Conservation (phyloP, 1,140 invertebrate species). For the Gerris buenoi region DNA sequence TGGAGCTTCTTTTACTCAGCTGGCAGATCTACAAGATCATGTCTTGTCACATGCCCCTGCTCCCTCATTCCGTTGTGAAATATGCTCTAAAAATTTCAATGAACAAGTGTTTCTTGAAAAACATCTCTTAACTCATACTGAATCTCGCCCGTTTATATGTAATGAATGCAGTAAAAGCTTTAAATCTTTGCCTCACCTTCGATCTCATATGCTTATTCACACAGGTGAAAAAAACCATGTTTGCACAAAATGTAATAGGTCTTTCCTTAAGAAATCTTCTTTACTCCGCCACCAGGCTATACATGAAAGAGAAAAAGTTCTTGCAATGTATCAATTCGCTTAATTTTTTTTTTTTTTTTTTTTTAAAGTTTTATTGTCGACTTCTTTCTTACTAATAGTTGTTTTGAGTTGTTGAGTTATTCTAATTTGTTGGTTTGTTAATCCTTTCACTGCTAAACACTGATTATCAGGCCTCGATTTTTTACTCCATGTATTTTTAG, state of each 20-base stretch:
- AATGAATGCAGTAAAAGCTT: slow-evolving; percentile 7
- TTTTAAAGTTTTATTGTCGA: too few species aligned
- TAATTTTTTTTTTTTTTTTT: too few species aligned
- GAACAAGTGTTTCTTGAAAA: neutral
- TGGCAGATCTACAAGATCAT: slow-evolving; percentile 1
- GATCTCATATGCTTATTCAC: slow-evolving; percentile 6
- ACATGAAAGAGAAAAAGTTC: slow-evolving; percentile 5
- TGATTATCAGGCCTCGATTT: too few species aligned
- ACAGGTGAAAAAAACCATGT: slow-evolving; percentile 7
- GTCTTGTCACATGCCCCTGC: neutral
- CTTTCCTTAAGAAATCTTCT: slow-evolving; percentile 9
- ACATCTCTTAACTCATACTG: slow-evolving; percentile 6
- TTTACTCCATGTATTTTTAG: too few species aligned
- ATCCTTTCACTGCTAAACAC: too few species aligned
- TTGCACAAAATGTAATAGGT: slow-evolving; percentile 2
- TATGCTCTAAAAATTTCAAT: slow-evolving; percentile 8
- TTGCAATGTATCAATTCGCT: too few species aligned
- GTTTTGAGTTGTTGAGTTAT: too few species aligned
- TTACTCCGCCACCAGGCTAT: slow-evolving; percentile 5
- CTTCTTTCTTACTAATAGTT: too few species aligned
- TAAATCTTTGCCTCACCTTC: slow-evolving; percentile 7
- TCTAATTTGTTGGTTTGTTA: too few species aligned
- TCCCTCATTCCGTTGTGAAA: neutral
- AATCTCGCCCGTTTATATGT: slow-evolving; percentile 5
- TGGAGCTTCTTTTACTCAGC: neutral